Evolutionary conservation across 64 coral and sea anemone genomes (phyloP), one percentile per base, ranked within the genome.

Genomic region (Acropora yongei): DNA sequence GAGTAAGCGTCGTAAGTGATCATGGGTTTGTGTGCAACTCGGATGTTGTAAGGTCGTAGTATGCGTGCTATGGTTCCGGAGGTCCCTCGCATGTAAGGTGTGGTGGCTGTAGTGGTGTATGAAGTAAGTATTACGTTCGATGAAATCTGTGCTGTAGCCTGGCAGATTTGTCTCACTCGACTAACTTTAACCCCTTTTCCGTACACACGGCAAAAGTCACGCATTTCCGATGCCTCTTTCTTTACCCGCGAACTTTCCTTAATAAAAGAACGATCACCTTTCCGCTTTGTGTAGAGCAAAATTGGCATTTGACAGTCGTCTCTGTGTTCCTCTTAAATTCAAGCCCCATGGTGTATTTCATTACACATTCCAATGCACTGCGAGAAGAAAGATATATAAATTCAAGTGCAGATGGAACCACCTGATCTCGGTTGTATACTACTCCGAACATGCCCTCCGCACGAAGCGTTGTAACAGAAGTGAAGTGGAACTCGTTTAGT

Each of bases 321-420:
- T 78, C 19, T 89, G 41, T 78, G 55, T 79, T 89, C 16, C 88
- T 89, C 17, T 79, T 89, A 44, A 67, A 89, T 89, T 53, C 75
- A 88, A 88, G 86, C 86, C 86, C 69, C 68, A 88, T 88, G 50
- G 86, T 71, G 42, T 44, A 88, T 88, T 76, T 88, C 86, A 88
- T 75, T 76, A 71, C 71, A 45, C 86, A 88, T 75, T 80, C 47
- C 44, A 80, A 47, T 80, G 78, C 78, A 80, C 78, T 80, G 2
- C 44, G 78, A 12, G 78, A 88, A 45, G 71, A 88, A 48, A 88
- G 86, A 76, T 88, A 88, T 17, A 49, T 88, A 45, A 75, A 88
- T 88, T 88, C 86, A 88, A 88, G 86, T 88, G 88, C 75, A 89
- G 88, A 89, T 76, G 88, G 75, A 89, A 89, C 88, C 74, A 89